Evolutionary conservation across 2,113 vertebrate species (phyloP), one percentile per base, ranked within the genome.

Genomic region (Pluvialis apricaria): DNA sequence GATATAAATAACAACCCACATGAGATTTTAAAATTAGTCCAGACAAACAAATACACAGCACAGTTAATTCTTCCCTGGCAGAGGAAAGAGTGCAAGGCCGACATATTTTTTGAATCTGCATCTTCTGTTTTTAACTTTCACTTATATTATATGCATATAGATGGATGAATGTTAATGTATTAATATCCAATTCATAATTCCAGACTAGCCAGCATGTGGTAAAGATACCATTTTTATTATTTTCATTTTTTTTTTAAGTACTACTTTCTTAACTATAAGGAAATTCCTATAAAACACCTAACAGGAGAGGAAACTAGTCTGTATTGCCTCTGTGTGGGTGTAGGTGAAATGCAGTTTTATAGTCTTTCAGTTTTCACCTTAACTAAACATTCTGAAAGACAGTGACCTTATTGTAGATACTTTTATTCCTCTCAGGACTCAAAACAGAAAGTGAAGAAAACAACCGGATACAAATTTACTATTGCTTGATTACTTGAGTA

Each of bases 331-430:
- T 91, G 34, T 8, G 8, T 90, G 64, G 62, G 66, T 69, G 49
- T 64, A 92, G 75, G 60, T 79, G 86, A 92, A 75, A 79, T 40
- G 57, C 72, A 96, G 79, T 93, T 97, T 95, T 86, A 92, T 19
- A 95, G 64, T 71, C 84, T 97, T 97, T 93, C 65, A 89, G 29
- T 6, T 88, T 96, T 96, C 94, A 96, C 85, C 68, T 96, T 79
- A 95, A 92, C 62, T 86, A 94, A 90, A 78, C 34, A 86, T 90
- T 88, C 76, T 89, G 92, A 96, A 97, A 96, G 66, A 95, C 44
- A 95, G 49, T 7, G 19, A 91, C 80, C 55, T 96, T 96, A 96
- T 29, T 94, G 85, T 26, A 96, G 88, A 94, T 88, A 69, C 18
- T 69, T 95, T 40, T 93, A 73, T 79, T 97, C 91, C 62, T 94